These are phyloP conservation scores for Montifringilla adamsi DNA, from an alignment of 2,113 vertebrate genomes.

Conservation along the genomic window DNA sequence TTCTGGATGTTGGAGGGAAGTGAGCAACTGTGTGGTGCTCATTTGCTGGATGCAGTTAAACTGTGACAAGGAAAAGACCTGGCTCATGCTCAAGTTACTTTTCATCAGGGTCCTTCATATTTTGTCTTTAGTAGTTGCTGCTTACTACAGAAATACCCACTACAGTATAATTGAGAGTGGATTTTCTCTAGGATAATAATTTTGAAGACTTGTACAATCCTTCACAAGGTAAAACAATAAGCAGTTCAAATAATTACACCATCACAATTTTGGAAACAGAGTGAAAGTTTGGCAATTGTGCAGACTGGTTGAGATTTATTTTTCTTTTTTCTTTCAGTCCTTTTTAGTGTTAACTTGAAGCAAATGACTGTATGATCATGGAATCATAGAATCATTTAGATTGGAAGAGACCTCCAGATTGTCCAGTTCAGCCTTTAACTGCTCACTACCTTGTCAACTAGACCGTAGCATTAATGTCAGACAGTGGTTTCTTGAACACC, in stretches of 20 bases:
- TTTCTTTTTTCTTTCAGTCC: neutral
- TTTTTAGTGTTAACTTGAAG: neutral
- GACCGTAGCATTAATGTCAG: neutral
- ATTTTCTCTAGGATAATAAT: neutral
- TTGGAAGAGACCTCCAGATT: neutral
- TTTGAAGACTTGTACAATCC: neutral
- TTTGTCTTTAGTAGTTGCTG: neutral
- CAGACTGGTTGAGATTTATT: neutral
- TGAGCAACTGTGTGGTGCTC: neutral
- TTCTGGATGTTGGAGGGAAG: neutral
- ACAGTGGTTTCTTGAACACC: neutral
- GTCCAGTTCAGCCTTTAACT: neutral
- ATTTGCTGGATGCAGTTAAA: neutral
- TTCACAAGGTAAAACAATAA: neutral
- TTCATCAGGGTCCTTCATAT: neutral
- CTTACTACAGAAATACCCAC: neutral
- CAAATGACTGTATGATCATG: neutral
- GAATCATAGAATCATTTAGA: neutral
- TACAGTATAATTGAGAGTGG: neutral
- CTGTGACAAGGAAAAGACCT: neutral
- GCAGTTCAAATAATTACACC: neutral
- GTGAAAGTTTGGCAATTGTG: neutral
- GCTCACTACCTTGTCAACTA: neutral
- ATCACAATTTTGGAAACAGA: neutral
- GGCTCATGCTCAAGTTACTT: neutral